Conservation (phyloP, 2,113 vertebrate genomes). For the Mus spicilegus region DNA sequence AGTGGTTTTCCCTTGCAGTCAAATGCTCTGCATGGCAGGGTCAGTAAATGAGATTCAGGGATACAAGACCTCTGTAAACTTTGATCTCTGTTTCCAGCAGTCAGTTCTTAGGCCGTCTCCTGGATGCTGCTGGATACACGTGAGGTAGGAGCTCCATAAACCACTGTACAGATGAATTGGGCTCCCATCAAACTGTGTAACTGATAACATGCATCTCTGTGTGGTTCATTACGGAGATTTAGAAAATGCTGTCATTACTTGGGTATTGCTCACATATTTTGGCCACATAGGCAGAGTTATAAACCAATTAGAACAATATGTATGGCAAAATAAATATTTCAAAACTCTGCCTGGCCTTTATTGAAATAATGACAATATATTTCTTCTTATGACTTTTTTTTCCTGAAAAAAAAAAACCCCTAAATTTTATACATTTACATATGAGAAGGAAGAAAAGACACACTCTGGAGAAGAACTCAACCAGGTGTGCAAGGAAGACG, state of each 20-base stretch:
- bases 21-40: neutral
- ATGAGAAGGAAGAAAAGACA: neutral
- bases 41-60: neutral
- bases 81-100: neutral
- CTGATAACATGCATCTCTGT: neutral
- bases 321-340: neutral
- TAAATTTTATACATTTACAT: neutral
- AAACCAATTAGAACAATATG: neutral
- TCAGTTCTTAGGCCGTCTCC: neutral
- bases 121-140: neutral
- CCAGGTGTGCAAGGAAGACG: neutral
- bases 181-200: neutral
- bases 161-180: accelerated
- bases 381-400: neutral
- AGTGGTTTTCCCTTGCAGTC: neutral
- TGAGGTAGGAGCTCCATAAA: neutral
- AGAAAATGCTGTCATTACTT: neutral
- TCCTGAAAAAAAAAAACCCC: neutral
- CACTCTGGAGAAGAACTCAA: neutral
- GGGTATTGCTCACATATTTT: neutral
- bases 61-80: neutral
- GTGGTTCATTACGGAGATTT: neutral
- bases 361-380: neutral
- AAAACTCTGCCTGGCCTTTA: neutral
- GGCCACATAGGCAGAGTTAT: neutral